A percentile compares a stretch with the other conserved stretches of the same genome.
Evolutionary conservation across 2,888 invertebrate species (phyloP).

Genomic region (Phymatocera aterrima): DNA sequence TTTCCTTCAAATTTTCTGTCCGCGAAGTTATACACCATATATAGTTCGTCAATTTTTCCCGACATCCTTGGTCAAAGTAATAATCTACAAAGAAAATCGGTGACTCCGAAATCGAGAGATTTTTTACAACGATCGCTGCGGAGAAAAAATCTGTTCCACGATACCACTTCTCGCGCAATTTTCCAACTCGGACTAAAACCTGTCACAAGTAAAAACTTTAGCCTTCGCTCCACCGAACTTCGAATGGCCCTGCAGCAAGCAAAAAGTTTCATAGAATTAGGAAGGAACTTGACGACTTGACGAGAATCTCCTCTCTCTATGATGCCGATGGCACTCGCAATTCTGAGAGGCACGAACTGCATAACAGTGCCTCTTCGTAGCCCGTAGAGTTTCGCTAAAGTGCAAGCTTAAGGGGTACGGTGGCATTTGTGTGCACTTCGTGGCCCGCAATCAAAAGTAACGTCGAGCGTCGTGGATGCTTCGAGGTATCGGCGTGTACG

Average conservation of each 20-base stretch:
- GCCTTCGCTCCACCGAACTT: no score
- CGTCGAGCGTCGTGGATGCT: neutral
- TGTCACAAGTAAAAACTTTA: no score
- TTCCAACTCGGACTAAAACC: no score
- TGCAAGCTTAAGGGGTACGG: constrained; percentile 3
- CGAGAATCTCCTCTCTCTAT: no score
- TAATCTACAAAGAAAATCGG: neutral
- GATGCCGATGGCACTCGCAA: no score
- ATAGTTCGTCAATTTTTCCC: no score
- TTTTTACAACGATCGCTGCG: neutral
- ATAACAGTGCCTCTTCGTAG: neutral
- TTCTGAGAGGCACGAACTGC: neutral
- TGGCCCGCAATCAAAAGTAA: neutral
- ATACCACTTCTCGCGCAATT: no score
- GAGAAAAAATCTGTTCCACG: neutral
- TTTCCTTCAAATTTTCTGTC: neutral
- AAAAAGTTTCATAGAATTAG: no score
- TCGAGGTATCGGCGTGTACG: neutral
- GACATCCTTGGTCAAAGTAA: neutral
- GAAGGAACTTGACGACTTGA: no score
- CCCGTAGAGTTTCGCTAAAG: neutral
- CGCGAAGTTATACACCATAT: neutral
- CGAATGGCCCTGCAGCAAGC: no score
- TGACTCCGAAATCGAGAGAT: neutral
- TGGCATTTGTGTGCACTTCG: constrained; percentile 17